Conservation (phyloP, 2,797 vertebrate species). For the Threskiornis aethiopicus region DNA sequence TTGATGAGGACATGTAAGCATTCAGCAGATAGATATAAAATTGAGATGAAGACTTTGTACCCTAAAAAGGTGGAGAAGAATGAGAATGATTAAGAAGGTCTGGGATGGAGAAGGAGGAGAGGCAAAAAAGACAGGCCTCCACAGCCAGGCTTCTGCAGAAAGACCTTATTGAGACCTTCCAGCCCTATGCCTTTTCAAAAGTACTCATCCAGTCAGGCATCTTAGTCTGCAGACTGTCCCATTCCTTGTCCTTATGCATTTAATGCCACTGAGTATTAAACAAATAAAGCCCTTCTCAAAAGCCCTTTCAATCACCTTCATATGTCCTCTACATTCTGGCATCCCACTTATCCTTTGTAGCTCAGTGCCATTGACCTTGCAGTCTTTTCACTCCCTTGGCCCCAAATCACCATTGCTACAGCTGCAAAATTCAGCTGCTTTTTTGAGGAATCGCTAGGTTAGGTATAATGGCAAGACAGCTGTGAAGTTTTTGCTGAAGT, state of each 20-base stretch:
- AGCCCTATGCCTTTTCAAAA: not conserved
- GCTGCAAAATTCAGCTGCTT: not conserved
- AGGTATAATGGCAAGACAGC: not conserved
- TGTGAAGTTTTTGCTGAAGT: not conserved
- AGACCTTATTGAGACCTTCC: not conserved
- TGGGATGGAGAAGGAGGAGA: not conserved
- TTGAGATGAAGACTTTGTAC: not conserved
- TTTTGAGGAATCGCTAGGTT: not conserved
- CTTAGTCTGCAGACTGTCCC: not conserved
- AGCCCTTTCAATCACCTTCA: not conserved
- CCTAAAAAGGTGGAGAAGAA: not conserved
- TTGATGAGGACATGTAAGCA: not conserved
- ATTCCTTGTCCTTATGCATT: not conserved
- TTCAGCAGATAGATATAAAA: not conserved
- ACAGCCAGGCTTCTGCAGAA: not conserved
- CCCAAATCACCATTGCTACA: not conserved
- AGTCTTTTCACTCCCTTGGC: not conserved
- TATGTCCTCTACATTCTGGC: accelerated
- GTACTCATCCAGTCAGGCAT: not conserved
- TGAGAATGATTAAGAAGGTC: not conserved
- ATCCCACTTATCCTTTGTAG: not conserved
- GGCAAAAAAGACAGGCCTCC: not conserved
- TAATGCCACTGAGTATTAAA: not conserved
- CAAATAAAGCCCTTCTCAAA: not conserved
- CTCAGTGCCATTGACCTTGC: not conserved